Percentiles rank a stretch among this genome's conserved stretches.
Evolutionary conservation across 1,140 invertebrate genomes (phyloP).

Genomic region (Drosophila insularis): DNA sequence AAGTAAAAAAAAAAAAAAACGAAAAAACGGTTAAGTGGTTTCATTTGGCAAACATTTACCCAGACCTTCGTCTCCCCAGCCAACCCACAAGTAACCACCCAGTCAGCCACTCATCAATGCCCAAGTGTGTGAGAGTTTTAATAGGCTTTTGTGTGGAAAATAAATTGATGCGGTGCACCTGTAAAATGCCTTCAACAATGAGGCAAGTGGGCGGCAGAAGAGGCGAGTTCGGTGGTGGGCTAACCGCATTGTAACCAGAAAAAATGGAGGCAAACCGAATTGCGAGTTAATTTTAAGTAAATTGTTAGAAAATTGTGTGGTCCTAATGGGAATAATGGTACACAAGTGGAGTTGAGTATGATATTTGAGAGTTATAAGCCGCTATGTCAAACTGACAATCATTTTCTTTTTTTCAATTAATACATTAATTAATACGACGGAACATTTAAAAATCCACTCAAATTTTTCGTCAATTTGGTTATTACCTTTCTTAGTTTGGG

Average conservation of each 20-base stretch:
- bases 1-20: slow-evolving; percentile 4
- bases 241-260: slow-evolving; percentile 63
- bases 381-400: too few species aligned
- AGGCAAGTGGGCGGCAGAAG: slow-evolving; percentile 28
- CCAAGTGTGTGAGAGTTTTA: slow-evolving; percentile 68
- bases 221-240: slow-evolving; percentile 32
- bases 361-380: background rate
- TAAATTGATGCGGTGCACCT: slow-evolving; percentile 79
- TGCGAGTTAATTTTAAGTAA: slow-evolving; percentile 73
- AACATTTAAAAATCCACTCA: too few species aligned
- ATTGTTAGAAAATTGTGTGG: slow-evolving; percentile 69
- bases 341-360: slow-evolving; percentile 16
- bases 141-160: slow-evolving; percentile 80
- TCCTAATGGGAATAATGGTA: slow-evolving; percentile 45
- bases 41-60: slow-evolving; percentile 78
- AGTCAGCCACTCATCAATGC: slow-evolving; percentile 55
- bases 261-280: slow-evolving; percentile 27
- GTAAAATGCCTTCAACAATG: slow-evolving; percentile 65
- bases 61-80: slow-evolving; percentile 27
- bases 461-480: background rate
- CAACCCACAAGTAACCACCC: slow-evolving; percentile 26
- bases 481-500: background rate
- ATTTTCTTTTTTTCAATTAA: too few species aligned
- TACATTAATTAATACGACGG: too few species aligned
- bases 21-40: slow-evolving; percentile 77